Conservation (phyloP, 2,888 invertebrate genomes). For the Drosophila lacicola region DNA sequence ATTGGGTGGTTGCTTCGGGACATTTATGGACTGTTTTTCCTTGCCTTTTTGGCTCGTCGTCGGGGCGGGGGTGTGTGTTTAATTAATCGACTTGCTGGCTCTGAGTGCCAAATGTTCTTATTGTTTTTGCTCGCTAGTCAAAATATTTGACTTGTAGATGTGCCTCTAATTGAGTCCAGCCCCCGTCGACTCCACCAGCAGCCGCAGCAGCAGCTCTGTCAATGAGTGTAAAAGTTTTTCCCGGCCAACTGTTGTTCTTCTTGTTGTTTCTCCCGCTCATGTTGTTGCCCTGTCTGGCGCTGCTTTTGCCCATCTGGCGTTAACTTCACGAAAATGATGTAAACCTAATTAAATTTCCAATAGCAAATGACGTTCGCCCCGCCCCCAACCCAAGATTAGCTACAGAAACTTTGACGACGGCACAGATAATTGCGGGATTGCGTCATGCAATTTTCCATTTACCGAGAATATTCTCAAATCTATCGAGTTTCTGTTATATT, state of each 20-base stretch:
- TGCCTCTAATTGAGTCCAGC: conserved; percentile 72
- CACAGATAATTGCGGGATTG: conserved; percentile 76
- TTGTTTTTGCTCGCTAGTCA: conserved; percentile 71
- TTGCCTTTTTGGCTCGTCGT: conserved; percentile 17
- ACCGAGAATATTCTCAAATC: conserved; percentile 13
- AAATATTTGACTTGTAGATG: conserved; percentile 81
- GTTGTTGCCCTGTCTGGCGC: conserved; percentile 39
- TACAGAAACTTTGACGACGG: conserved; percentile 62
- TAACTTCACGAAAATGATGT: conserved; percentile 74
- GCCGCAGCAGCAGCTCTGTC: conserved; percentile 11
- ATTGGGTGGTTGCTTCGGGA: conserved; percentile 75
- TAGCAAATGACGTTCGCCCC: conserved; percentile 55
- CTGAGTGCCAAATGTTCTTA: conserved; percentile 67
- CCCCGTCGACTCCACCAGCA: not conserved
- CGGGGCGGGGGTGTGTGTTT: conserved; percentile 42
- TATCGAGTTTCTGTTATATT: conserved; percentile 8
- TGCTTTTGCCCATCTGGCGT: conserved; percentile 73
- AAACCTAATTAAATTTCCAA: conserved; percentile 82
- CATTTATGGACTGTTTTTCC: conserved; percentile 66
- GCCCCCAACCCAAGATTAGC: conserved; percentile 45
- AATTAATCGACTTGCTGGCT: conserved; percentile 74
- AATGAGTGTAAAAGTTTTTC: conserved; percentile 56
- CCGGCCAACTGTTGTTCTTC: conserved; percentile 53
- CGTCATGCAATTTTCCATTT: conserved; percentile 65
- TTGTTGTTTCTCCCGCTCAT: conserved; percentile 24